These are phyloP conservation scores for Zaprionus davidi DNA, from an alignment of 1,140 invertebrate genomes.

Conservation along the genomic window DNA sequence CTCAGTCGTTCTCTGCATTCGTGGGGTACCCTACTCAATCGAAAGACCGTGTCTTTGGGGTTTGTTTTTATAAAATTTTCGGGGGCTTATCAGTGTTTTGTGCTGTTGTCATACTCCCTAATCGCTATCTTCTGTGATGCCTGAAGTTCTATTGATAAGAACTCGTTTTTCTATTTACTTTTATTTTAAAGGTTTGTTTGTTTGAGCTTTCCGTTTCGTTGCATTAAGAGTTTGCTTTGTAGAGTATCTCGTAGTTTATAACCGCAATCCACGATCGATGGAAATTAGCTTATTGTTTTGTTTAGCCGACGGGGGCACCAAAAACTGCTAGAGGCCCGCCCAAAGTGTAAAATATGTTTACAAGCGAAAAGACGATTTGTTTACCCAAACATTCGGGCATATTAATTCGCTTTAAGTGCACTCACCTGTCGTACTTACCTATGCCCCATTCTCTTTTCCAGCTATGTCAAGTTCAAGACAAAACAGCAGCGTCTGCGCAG, in stretches of 20 bases:
- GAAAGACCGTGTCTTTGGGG: not conserved
- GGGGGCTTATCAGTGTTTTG: not conserved
- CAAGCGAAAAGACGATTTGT: slow-evolving; percentile 35
- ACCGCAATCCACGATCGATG: slow-evolving; percentile 10
- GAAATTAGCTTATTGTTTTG: slow-evolving; percentile 35
- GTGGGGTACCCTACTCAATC: not conserved
- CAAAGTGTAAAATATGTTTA: slow-evolving; percentile 50
- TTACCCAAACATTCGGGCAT: slow-evolving; percentile 34
- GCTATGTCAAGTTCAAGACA: slow-evolving; percentile 83
- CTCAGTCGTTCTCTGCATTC: not conserved
- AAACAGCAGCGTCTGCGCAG: slow-evolving; percentile 76
- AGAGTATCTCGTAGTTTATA: slow-evolving; percentile 22
- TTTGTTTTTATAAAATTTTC: not conserved
- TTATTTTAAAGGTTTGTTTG: not conserved
- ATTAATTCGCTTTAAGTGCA: slow-evolving; percentile 39
- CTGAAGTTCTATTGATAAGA: not conserved
- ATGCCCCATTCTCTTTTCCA: slow-evolving; percentile 29
- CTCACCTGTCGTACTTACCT: slow-evolving; percentile 23
- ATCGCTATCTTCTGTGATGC: not conserved
- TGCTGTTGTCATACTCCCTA: not conserved
- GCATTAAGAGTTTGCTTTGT: not conserved
- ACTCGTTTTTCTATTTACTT: not conserved
- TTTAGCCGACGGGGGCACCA: slow-evolving; percentile 39
- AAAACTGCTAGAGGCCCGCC: slow-evolving; percentile 10
- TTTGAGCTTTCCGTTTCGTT: not conserved